These are phyloP conservation scores for Brachionus calyciflorus DNA, from an alignment of 1,140 invertebrate genomes.

Conservation along the genomic window DNA sequence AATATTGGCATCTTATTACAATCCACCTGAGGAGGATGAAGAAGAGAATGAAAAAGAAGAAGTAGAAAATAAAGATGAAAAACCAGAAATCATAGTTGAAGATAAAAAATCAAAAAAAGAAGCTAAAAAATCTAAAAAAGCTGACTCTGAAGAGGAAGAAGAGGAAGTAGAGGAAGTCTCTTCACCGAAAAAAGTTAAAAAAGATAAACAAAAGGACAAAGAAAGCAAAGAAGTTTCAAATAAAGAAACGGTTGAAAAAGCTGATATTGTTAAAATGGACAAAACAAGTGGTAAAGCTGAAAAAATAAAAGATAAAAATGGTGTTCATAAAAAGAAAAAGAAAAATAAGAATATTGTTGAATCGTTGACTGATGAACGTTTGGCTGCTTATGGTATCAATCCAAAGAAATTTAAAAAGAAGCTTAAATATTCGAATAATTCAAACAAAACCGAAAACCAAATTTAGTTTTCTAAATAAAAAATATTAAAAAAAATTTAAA, in stretches of 20 bases:
- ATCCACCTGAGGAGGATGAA: constrained; percentile 47
- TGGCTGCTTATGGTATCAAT: constrained; percentile 84
- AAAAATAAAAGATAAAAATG: constrained; percentile 47
- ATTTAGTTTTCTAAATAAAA: no score
- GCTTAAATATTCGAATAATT: constrained; percentile 57
- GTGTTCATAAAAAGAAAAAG: constrained; percentile 49
- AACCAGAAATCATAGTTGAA: constrained; percentile 36
- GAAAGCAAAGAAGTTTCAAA: neutral
- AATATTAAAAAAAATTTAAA: no score
- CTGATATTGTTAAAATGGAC: neutral
- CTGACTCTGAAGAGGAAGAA: neutral
- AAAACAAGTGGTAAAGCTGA: constrained; percentile 16
- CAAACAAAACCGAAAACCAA: neutral
- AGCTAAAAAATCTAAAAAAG: neutral
- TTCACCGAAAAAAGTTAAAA: neutral
- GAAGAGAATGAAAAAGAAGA: constrained; percentile 47
- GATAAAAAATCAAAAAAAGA: neutral
- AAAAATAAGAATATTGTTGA: constrained; percentile 51
- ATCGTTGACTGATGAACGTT: constrained; percentile 68
- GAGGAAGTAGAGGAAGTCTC: neutral
- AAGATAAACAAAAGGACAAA: neutral
- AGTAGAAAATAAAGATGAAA: constrained; percentile 47
- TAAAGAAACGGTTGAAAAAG: no score
- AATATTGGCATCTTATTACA: constrained; percentile 18
- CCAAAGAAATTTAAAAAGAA: constrained; percentile 79